phyloP scores from a whole-genome alignment of 1,140 invertebrate genomes.

The Caenorhabditis brenneri region DNA sequence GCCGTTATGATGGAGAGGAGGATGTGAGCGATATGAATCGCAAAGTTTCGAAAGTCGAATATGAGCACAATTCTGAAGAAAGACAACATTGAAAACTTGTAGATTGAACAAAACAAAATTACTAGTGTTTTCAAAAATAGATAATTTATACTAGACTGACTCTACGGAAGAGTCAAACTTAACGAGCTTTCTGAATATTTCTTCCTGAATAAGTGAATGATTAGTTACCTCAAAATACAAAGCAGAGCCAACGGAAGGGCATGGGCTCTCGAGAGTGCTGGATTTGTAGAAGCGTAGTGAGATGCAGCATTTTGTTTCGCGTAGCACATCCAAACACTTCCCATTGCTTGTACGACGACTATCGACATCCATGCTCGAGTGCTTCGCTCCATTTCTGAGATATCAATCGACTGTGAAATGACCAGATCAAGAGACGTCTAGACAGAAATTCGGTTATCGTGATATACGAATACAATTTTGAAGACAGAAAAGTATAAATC shows the following conservation, averaged over 20 bases:
- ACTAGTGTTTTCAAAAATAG: too few species aligned
- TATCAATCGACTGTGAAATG: not conserved
- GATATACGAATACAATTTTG: not conserved
- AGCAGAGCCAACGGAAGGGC: conserved; percentile 1
- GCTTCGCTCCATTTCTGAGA: not conserved
- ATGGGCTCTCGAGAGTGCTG: not conserved
- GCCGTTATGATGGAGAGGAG: conserved; percentile 1
- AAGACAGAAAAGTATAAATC: not conserved
- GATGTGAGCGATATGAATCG: not conserved
- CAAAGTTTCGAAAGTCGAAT: conserved; percentile 2
- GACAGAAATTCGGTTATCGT: not conserved
- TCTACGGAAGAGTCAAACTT: too few species aligned
- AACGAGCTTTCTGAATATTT: too few species aligned
- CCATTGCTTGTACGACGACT: conserved; percentile 12
- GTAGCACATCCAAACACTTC: conserved; percentile 33
- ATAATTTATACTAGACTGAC: too few species aligned
- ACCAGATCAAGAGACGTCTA: not conserved
- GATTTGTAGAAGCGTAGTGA: not conserved
- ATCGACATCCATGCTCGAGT: not conserved
- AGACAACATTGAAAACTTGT: too few species aligned
- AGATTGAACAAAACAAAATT: too few species aligned
- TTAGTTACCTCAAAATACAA: conserved; percentile 1
- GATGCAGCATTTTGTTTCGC: conserved; percentile 4
- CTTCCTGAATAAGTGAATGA: too few species aligned
- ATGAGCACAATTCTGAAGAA: conserved; percentile 33